Evolutionary conservation across 1,140 invertebrate species (phyloP).

Genomic region (Eulimnadia texana): DNA sequence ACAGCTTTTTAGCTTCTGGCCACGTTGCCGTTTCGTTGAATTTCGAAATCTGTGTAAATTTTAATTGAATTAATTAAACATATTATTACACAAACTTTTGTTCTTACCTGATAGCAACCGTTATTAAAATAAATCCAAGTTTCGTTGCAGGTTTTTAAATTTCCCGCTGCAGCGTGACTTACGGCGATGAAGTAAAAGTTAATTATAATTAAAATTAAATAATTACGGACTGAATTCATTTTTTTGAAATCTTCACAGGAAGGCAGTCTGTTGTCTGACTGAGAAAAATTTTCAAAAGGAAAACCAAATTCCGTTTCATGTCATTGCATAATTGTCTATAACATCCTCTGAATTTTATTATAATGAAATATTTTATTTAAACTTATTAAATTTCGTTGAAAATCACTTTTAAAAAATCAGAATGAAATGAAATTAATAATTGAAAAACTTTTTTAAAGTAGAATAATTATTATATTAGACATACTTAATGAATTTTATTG

Average conservation of each 20-base stretch:
- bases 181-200: not conserved
- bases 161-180: not conserved
- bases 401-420: not conserved
- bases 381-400: not conserved
- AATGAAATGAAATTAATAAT: too few relatives aligned
- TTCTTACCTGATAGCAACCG: not conserved
- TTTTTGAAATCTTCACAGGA: not conserved
- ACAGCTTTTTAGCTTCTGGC: not conserved
- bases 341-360: not conserved
- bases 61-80: not conserved
- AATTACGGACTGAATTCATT: not conserved
- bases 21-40: not conserved
- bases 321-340: not conserved
- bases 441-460: too few relatives aligned
- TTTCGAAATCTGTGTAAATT: not conserved
- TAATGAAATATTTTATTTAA: not conserved
- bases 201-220: not conserved
- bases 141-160: not conserved
- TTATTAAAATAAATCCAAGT: not conserved
- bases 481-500: too few relatives aligned
- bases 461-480: too few relatives aligned
- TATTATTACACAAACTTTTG: not conserved
- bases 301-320: not conserved
- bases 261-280: too few relatives aligned
- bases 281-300: not conserved